Evolutionary conservation across 1,140 invertebrate species (phyloP).

Genomic region (Drosophila virilis): DNA sequence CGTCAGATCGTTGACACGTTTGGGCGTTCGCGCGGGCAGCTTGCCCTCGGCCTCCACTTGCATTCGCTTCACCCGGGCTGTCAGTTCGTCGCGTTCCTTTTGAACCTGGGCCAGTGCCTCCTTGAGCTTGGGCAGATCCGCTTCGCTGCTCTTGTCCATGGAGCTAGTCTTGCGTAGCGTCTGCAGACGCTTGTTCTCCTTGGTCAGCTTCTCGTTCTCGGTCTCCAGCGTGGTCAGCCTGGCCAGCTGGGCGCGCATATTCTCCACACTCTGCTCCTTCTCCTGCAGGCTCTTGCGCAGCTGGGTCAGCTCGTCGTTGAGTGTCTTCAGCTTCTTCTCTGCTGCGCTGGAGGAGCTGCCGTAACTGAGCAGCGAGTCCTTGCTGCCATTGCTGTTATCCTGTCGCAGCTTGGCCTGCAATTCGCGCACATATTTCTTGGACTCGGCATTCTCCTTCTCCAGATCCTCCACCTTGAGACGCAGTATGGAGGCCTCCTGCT

Average conservation of each 20-base stretch:
- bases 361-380: conserved; percentile 57
- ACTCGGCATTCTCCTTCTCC: conserved; percentile 91
- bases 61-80: conserved; percentile 68
- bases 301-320: conserved; percentile 90
- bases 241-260: conserved; percentile 89
- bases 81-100: conserved; percentile 70
- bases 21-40: conserved; percentile 67
- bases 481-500: conserved; percentile 93
- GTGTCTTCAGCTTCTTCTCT: conserved; percentile 89
- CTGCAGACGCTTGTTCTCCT: conserved; percentile 89
- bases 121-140: conserved; percentile 69
- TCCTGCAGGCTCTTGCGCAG: conserved; percentile 91
- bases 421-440: conserved; percentile 91
- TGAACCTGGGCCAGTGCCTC: conserved; percentile 59
- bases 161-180: conserved; percentile 51
- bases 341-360: conserved; percentile 83
- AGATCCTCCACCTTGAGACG: conserved; percentile 93
- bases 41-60: conserved; percentile 68
- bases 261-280: conserved; percentile 92
- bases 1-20: conserved; percentile 75
- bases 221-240: conserved; percentile 88
- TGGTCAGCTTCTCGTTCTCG: conserved; percentile 90
- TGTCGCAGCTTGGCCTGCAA: conserved; percentile 88
- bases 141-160: conserved; percentile 54
- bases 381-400: conserved; percentile 69